Evolutionary conservation across 1,140 invertebrate genomes (phyloP).

Genomic region (Orius insidiosus): DNA sequence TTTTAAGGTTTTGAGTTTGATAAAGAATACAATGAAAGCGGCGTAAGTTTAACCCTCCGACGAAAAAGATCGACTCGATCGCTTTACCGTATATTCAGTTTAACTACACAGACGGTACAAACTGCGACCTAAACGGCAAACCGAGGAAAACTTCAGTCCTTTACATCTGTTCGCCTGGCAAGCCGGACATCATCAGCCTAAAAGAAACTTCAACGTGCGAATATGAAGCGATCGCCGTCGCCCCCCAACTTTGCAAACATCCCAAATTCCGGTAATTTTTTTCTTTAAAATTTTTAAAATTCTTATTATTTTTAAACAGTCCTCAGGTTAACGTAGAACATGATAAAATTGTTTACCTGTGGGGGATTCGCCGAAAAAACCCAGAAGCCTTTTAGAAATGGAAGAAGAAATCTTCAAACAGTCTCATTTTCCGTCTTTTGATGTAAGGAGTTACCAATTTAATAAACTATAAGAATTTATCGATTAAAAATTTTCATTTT

Average conservation of each 20-base stretch:
- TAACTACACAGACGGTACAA: conserved; percentile 57
- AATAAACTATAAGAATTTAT: too few species aligned
- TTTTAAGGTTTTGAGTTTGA: conserved; percentile 16
- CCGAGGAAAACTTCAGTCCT: conserved; percentile 61
- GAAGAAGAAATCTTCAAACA: conserved; percentile 54
- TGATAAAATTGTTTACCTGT: conserved; percentile 57
- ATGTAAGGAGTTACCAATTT: neutral
- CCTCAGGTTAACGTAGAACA: conserved; percentile 63
- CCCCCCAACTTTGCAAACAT: conserved; percentile 69
- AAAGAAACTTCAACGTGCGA: conserved; percentile 88
- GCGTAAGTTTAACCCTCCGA: conserved; percentile 10
- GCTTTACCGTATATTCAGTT: conserved; percentile 70
- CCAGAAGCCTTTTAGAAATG: conserved; percentile 48
- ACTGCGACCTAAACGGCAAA: conserved; percentile 73
- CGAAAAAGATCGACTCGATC: conserved; percentile 61
- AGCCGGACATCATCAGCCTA: conserved; percentile 80
- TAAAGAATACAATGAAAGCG: conserved; percentile 13
- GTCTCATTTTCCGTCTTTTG: conserved; percentile 26
- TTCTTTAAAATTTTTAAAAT: conserved; percentile 1
- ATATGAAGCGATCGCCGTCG: conserved; percentile 79
- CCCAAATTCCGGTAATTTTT: conserved; percentile 56
- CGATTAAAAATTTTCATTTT: neutral
- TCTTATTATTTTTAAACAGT: conserved; percentile 21
- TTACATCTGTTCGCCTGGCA: conserved; percentile 70
- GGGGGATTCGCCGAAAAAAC: conserved; percentile 50